Conservation (phyloP, 2,113 vertebrate genomes). For the Quiscalus mexicanus region DNA sequence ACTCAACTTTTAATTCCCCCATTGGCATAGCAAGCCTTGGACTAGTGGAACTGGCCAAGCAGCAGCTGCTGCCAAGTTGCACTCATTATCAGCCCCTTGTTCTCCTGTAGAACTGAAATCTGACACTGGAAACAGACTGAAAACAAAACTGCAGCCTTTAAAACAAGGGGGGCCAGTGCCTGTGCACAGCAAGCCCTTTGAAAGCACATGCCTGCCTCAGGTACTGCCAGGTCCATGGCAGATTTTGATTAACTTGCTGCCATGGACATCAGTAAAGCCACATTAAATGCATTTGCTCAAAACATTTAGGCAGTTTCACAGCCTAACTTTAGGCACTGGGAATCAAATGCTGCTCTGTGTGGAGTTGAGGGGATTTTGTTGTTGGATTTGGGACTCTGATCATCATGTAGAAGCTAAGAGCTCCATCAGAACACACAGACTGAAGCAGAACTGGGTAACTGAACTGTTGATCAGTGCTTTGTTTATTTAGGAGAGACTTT, state of each 20-base stretch:
- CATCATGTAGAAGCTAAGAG: neutral
- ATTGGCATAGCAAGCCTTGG: neutral
- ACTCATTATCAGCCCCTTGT: neutral
- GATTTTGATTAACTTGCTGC: neutral
- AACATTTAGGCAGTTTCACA: neutral
- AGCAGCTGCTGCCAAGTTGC: constrained; percentile 27
- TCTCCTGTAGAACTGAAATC: constrained; percentile 6
- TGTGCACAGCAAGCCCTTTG: neutral
- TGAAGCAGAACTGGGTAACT: neutral
- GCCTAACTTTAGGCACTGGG: neutral
- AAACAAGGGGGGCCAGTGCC: neutral
- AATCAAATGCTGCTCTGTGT: neutral
- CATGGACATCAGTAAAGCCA: neutral
- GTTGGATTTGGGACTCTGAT: neutral
- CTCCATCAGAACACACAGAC: neutral
- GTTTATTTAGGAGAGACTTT: neutral
- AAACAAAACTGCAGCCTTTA: neutral
- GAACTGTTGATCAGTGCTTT: neutral
- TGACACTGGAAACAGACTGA: neutral
- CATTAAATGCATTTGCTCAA: neutral
- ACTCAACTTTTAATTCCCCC: constrained; percentile 1
- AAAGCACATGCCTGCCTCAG: fast-evolving
- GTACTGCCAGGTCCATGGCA: too few species aligned
- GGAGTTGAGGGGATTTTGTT: neutral
- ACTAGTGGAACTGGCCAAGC: constrained; percentile 33